Percentiles rank a stretch among this genome's conserved stretches.
phyloP scores from a whole-genome alignment of 2,888 invertebrate genomes.

The Harpagoxenus sublaevis region DNA sequence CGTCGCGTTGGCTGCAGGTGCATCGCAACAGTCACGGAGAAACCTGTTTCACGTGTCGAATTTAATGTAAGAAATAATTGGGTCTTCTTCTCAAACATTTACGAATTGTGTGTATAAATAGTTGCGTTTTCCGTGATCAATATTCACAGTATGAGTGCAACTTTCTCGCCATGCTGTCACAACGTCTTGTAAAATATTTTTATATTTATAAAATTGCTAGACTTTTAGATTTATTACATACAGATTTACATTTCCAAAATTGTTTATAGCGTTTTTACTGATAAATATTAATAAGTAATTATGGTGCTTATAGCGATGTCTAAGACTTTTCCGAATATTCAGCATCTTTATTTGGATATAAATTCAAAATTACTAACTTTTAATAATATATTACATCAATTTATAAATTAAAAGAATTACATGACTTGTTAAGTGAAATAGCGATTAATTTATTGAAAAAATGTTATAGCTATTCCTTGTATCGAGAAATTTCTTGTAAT shows the following conservation, averaged over 20 bases:
- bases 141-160: neutral
- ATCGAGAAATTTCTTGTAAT: neutral
- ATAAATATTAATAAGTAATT: conserved; percentile 10
- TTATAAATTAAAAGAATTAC: neutral
- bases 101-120: neutral
- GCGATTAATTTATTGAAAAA: neutral
- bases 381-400: neutral
- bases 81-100: neutral
- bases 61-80: conserved; percentile 30
- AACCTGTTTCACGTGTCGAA: conserved; percentile 26
- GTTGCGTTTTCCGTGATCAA: neutral
- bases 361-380: neutral
- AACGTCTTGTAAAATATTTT: neutral
- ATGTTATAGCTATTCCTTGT: neutral
- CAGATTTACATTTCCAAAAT: neutral
- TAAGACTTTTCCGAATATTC: neutral
- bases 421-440: neutral
- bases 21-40: neutral
- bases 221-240: neutral
- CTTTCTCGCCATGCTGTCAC: neutral
- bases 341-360: neutral
- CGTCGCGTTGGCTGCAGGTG: conserved; percentile 11
- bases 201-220: neutral
- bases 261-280: neutral
- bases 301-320: neutral